Base-by-base conservation (phyloP, 2,888 invertebrate genomes). In the Epinotia ramella region DNA sequence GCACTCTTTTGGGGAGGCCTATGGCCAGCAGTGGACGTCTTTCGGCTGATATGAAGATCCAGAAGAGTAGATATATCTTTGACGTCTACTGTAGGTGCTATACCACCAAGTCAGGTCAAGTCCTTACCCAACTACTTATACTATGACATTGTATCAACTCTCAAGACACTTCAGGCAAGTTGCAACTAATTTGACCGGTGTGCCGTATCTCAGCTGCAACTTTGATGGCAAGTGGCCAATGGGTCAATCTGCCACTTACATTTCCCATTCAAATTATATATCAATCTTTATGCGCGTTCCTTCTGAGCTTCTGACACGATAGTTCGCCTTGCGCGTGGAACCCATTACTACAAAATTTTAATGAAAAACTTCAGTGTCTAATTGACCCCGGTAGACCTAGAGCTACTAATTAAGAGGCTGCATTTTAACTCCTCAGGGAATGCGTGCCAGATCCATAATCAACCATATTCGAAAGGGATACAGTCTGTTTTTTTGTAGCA, bases 151-250 rank as follows among this genome's bases (percentile, higher is more conserved):
- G 13, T 18, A 53, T 20, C 44, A 20, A 24, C 16, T 60, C 24
- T 46, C 24, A 60, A 44, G 18, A 24, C 13, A 49, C 28, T 68
- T 44, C 9, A 44, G 5, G 46, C 44, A 70, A 62, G 18, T 53
- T 60, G 24, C 49, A 33, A 62, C 53, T 46, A 49, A 33, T 62
- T 49, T 13, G 28, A 16, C 33, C 28, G 46, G 69, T 60, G 70
- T 70, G 70, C 73, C 67, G 62, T 73, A 73, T 73, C 73, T 60
- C 67, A 6, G 20, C 33, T 18, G 40, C 20, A 68, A 68, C 20
- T 68, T 68, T 59, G 40, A 44, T 68, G 68, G 68, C 68, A 16
- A 68, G 68, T 68, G 68, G 68, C 68, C 68, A 68, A 53, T n/a
- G n/a, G 57, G 16, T 40, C 24, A 16, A 28, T 13, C 24, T 20